Evolutionary conservation across 2,888 invertebrate genomes (phyloP), one percentile per base, ranked within the genome.

Genomic region (Ischnura elegans): DNA sequence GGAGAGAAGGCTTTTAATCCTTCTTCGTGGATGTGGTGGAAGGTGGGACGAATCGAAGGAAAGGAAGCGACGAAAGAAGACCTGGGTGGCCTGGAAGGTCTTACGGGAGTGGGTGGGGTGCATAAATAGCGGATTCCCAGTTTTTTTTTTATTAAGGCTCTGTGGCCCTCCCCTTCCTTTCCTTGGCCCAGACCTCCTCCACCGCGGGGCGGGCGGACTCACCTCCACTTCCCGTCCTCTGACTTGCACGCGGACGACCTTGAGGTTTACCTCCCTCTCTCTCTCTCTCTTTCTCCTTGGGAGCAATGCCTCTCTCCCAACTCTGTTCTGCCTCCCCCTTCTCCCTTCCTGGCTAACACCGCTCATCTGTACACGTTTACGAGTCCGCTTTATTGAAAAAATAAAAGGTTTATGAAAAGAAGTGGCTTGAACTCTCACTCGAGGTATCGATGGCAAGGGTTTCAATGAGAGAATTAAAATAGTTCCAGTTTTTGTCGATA

Each of bases 271-370:
- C 90, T 90, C 90, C 42, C 61, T 51, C 51, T 47, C 47, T 61
- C 90, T 90, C 90, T 90, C 90, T 43, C 61, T 51, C 51, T 47
- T 13, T 61, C 90, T 90, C 66, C 90, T 66, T 90, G 90, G 90
- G 90, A 90, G 90, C 90, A 90, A 90, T 61, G 90, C 66, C 66
- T 90, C 90, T 43, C 61, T 86, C 76, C 36, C 13, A 25, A 21
- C 76, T 76, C 25, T 16, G 3, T 25, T 25, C 6, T 61, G 36
- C 86, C n/a, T 46, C 6, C 46, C 45, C 21, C n/a, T 45, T 46
- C 25, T 21, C 16, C 86, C 21, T n/a, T 45, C 86, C 25, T 42
- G n/a, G n/a, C 51, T 42, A 8, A 21, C 87, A 25, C 42, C 29
- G 5, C 36, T 76, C 29, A 10, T 36, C 25, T 25, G 5, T 21